Evolutionary conservation across 2,113 vertebrate genomes (phyloP).

Genomic region (Cyanoliseus patagonus): DNA sequence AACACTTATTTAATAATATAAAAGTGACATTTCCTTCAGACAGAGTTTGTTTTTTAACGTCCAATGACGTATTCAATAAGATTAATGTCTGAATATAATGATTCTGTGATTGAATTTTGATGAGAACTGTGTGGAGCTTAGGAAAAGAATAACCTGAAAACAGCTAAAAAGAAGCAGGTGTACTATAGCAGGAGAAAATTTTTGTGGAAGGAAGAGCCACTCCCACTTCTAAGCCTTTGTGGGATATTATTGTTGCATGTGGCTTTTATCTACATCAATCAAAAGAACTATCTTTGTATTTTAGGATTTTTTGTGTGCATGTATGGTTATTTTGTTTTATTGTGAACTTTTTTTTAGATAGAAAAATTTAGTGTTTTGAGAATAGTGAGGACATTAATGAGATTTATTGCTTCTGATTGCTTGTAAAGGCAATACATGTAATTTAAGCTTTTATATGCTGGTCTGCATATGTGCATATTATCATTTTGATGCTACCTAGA

Average conservation of each 20-base stretch:
- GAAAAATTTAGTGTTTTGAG: not conserved
- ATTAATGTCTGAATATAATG: constrained; percentile 72
- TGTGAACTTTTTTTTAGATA: not conserved
- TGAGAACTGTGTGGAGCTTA: constrained; percentile 60
- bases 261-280: not conserved
- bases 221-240: constrained; percentile 31
- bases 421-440: not conserved
- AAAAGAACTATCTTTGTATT: not conserved
- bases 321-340: not conserved
- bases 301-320: not conserved
- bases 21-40: constrained; percentile 71
- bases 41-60: constrained; percentile 71
- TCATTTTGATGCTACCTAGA: not conserved
- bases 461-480: not conserved
- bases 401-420: not conserved
- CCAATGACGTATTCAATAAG: constrained; percentile 76
- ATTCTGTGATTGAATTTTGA: constrained; percentile 67
- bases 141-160: constrained; percentile 57
- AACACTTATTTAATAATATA: constrained; percentile 67
- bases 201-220: constrained; percentile 29
- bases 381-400: not conserved
- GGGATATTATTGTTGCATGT: not conserved
- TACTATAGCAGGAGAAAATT: constrained; percentile 32
- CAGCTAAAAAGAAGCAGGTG: constrained; percentile 56
- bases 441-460: not conserved